Evolutionary conservation across 1,140 invertebrate species (phyloP).

Genomic region (Hycleus phaleratus): DNA sequence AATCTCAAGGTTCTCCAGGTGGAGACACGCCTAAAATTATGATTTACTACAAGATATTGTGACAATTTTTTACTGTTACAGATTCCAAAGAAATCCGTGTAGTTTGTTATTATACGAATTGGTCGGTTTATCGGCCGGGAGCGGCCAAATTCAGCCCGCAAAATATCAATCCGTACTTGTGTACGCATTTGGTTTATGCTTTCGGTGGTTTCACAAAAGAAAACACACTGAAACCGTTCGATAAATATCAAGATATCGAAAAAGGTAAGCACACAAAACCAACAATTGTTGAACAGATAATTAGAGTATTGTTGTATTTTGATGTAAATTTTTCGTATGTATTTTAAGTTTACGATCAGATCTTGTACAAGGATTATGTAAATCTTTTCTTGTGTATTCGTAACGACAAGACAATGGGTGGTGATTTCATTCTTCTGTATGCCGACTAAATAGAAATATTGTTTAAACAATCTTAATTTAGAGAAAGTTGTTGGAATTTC

Average conservation of each 20-base stretch:
- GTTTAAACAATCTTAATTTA: no score
- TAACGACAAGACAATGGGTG: no score
- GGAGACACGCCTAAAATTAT: no score
- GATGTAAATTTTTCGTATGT: no score
- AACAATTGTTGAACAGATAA: neutral
- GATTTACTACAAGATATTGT: no score
- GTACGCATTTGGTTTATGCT: slow-evolving; percentile 91
- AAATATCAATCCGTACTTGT: slow-evolving; percentile 92
- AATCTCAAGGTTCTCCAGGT: no score
- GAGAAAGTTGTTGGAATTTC: no score
- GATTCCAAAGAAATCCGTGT: slow-evolving; percentile 56
- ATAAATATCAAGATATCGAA: slow-evolving; percentile 92
- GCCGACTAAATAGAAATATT: no score
- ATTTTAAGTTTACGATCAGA: no score
- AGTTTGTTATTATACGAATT: slow-evolving; percentile 92
- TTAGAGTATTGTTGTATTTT: neutral
- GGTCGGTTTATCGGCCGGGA: slow-evolving; percentile 82
- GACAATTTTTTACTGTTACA: slow-evolving; percentile 27
- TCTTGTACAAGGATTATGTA: no score
- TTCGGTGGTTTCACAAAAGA: slow-evolving; percentile 90
- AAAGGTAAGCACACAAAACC: slow-evolving; percentile 58
- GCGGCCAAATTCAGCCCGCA: slow-evolving; percentile 87
- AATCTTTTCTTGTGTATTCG: no score
- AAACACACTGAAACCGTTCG: slow-evolving; percentile 82
- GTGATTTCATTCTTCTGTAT: no score